Percentiles rank a stretch among this genome's conserved stretches.
These are phyloP conservation scores for Notechis scutatus DNA, from an alignment of 2,113 vertebrate genomes.

Conservation along the genomic window DNA sequence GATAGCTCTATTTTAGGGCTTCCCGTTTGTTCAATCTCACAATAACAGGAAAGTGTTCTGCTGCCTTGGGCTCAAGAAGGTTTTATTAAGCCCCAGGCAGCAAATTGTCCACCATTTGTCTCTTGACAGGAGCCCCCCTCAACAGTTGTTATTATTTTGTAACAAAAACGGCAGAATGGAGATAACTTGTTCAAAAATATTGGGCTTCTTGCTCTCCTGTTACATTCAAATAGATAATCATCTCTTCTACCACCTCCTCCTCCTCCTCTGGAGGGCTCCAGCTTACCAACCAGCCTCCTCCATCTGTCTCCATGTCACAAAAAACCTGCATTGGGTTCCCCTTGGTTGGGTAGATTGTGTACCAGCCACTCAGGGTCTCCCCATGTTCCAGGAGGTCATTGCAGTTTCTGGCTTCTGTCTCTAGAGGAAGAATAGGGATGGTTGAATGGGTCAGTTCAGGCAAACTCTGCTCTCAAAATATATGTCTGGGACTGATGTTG, in stretches of 20 bases:
- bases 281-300: constrained; percentile 69
- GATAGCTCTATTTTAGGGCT: not conserved
- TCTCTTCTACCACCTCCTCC: not conserved
- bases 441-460: not conserved
- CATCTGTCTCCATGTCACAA: constrained; percentile 67
- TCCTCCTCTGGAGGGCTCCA: not conserved
- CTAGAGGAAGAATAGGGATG: not conserved
- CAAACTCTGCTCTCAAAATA: not conserved
- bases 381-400: not conserved
- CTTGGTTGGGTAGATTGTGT: constrained; percentile 51
- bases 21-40: not conserved
- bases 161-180: not conserved
- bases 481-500: not conserved
- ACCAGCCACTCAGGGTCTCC: constrained; percentile 32
- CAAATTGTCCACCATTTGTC: not conserved
- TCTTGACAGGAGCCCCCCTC: not conserved
- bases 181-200: not conserved
- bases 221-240: not conserved
- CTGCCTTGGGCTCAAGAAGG: not conserved
- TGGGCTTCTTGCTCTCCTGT: not conserved
- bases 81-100: not conserved
- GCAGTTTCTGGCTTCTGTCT: constrained; percentile 12
- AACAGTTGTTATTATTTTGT: not conserved
- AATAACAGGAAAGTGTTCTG: not conserved
- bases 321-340: constrained; percentile 45